phyloP scores from a whole-genome alignment of 1,140 invertebrate genomes.

The Cydia fagiglandana region DNA sequence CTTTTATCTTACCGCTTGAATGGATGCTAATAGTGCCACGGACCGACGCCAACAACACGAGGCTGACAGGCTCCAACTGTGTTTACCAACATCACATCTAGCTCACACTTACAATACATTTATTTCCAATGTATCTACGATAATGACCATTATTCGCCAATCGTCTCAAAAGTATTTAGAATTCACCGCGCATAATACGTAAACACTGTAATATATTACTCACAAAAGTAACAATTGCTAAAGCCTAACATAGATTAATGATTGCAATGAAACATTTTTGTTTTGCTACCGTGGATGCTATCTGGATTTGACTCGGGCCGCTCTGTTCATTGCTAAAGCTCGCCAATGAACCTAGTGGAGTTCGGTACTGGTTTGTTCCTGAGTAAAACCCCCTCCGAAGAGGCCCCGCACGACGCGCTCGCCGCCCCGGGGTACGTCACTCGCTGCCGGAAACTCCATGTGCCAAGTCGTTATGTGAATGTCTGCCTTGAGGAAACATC shows the following conservation, averaged over 20 bases:
- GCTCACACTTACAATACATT: neutral
- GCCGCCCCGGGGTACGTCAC: conserved; percentile 71
- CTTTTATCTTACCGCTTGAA: neutral
- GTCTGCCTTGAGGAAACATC: conserved; percentile 46
- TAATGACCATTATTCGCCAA: neutral
- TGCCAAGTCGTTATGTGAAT: conserved; percentile 58
- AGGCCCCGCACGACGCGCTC: conserved; percentile 77
- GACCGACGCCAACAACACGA: neutral
- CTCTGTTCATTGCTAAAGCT: conserved; percentile 80
- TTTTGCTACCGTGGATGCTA: conserved; percentile 75
- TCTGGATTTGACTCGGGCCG: conserved; percentile 51
- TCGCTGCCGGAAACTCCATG: conserved; percentile 52
- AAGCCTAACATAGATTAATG: conserved; percentile 53
- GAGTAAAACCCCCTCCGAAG: conserved; percentile 92
- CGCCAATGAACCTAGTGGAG: conserved; percentile 93
- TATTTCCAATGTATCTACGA: neutral
- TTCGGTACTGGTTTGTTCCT: conserved; percentile 91
- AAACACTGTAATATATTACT: conserved; percentile 27
- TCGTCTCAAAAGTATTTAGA: conserved; percentile 1
- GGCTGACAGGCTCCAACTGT: neutral
- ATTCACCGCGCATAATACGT: conserved; percentile 2
- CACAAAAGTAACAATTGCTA: conserved; percentile 33
- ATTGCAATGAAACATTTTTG: conserved; percentile 68
- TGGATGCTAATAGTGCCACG: neutral
- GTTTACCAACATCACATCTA: neutral